Conservation (phyloP, 2,797 vertebrate species). For the Pangasius mekongensis region DNA sequence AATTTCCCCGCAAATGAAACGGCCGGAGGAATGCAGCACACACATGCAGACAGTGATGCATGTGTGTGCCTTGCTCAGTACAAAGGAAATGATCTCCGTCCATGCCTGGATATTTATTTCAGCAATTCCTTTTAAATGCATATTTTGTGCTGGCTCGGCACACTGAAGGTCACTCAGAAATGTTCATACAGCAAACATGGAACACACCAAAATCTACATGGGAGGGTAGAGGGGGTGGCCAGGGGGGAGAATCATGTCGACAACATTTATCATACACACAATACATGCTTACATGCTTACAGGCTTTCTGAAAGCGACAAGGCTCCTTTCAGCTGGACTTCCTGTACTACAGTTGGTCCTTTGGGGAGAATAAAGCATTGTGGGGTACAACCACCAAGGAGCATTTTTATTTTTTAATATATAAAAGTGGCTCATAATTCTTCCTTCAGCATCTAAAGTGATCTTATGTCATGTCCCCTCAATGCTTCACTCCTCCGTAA, state of each 20-base stretch:
- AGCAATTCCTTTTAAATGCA: constrained; percentile 78
- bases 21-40: constrained; percentile 73
- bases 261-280: constrained; percentile 76
- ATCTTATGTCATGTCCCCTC: neutral
- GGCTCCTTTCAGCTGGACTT: constrained; percentile 25
- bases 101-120: constrained; percentile 68
- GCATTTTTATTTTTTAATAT: neutral
- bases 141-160: constrained; percentile 83
- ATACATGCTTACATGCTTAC: constrained; percentile 38
- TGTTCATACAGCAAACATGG: constrained; percentile 72
- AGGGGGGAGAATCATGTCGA: constrained; percentile 65
- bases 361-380: constrained; percentile 30
- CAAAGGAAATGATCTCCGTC: constrained; percentile 79
- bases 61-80: constrained; percentile 72
- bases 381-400: neutral
- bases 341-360: constrained; percentile 26
- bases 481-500: neutral
- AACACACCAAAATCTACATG: constrained; percentile 62
- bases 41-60: constrained; percentile 79
- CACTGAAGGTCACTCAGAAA: constrained; percentile 78
- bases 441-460: constrained; percentile 4
- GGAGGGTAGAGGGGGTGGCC: neutral
- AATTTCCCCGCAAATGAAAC: constrained; percentile 80
- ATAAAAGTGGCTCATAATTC: neutral
- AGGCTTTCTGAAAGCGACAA: constrained; percentile 3